Conservation (phyloP, 2,888 invertebrate species). For the Hirudinaria manillensis region DNA sequence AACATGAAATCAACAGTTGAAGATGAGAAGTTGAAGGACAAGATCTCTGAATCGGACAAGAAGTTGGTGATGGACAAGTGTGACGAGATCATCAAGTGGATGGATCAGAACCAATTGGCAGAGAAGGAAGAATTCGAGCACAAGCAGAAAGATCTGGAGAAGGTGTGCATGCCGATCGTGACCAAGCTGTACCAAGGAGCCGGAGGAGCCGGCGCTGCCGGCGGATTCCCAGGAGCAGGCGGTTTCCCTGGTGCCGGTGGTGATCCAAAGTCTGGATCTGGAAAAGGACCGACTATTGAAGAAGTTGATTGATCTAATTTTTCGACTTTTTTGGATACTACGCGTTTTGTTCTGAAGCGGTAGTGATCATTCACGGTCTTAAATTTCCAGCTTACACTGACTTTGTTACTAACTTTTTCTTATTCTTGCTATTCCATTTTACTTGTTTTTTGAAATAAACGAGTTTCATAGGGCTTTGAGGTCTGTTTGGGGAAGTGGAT, state of each 20-base stretch:
- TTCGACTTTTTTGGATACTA: too few species aligned
- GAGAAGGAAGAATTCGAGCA: constrained; percentile 83
- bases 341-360: too few species aligned
- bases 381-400: too few species aligned
- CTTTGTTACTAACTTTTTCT: too few species aligned
- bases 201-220: constrained; percentile 43
- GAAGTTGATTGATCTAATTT: constrained; percentile 57
- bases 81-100: constrained; percentile 62
- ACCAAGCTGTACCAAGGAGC: constrained; percentile 80
- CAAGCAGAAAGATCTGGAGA: constrained; percentile 88
- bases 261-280: constrained; percentile 40
- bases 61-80: constrained; percentile 76
- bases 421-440: too few species aligned
- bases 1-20: constrained; percentile 86
- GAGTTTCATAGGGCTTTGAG: too few species aligned
- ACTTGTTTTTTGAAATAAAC: too few species aligned
- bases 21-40: constrained; percentile 88
- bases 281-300: constrained; percentile 57
- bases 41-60: constrained; percentile 76
- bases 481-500: too few species aligned
- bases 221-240: constrained; percentile 31
- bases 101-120: constrained; percentile 52
- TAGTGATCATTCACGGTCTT: too few species aligned
- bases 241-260: constrained; percentile 33
- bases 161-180: constrained; percentile 85